Conservation (phyloP, 2,888 invertebrate genomes). For the Hydropsyche betteni region DNA sequence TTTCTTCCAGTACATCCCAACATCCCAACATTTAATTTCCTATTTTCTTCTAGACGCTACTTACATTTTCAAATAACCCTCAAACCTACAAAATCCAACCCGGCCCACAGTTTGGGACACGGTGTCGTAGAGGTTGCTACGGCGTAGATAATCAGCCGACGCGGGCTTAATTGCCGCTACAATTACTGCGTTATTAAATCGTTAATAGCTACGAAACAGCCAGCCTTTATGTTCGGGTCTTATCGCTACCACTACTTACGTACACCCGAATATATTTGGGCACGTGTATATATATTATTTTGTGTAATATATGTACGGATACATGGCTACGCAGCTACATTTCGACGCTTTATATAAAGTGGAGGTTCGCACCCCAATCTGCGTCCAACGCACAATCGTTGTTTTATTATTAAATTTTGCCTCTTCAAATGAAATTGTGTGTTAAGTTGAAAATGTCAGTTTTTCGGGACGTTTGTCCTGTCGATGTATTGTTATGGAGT, state of each 20-base stretch:
- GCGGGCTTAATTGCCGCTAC: slow-evolving; percentile 50
- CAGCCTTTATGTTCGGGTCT: slow-evolving; percentile 46
- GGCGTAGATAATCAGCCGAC: slow-evolving; percentile 45
- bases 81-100: too few species aligned
- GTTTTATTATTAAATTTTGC: slow-evolving; percentile 9
- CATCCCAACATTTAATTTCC: too few species aligned
- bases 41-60: too few species aligned
- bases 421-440: neutral
- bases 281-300: neutral
- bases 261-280: neutral
- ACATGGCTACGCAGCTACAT: neutral
- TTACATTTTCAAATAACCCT: too few species aligned
- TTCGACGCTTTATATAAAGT: neutral
- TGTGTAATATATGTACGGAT: slow-evolving; percentile 1
- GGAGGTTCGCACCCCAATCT: slow-evolving; percentile 18
- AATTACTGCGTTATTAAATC: slow-evolving; percentile 52
- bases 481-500: too few species aligned
- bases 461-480: too few species aligned
- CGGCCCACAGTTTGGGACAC: slow-evolving; percentile 13
- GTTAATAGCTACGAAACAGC: slow-evolving; percentile 51
- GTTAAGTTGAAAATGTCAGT: too few species aligned
- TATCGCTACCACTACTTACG: slow-evolving; percentile 29
- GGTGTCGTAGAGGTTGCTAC: slow-evolving; percentile 39
- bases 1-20: too few species aligned
- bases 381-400: slow-evolving; percentile 6